These are phyloP conservation scores for Noctua janthe DNA, from an alignment of 2,888 invertebrate species.

Conservation along the genomic window DNA sequence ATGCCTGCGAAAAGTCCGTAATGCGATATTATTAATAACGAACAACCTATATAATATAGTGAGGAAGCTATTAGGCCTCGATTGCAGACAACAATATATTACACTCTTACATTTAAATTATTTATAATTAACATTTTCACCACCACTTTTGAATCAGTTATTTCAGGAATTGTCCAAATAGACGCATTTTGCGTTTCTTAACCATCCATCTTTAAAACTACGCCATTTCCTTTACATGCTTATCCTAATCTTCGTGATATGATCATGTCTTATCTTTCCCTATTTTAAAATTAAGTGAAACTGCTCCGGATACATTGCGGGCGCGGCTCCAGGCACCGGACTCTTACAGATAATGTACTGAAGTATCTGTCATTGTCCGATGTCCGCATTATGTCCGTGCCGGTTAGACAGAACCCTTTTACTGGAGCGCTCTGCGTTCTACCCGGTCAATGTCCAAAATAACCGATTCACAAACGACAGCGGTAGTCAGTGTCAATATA, in stretches of 20 bases:
- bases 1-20: conserved; percentile 34
- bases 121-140: conserved; percentile 63
- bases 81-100: conserved; percentile 78
- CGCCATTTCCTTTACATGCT: conserved; percentile 24
- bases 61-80: conserved; percentile 80
- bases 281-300: not conserved
- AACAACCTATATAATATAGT: conserved; percentile 72
- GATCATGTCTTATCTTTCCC: conserved; percentile 17
- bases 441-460: conserved; percentile 40
- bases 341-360: not conserved
- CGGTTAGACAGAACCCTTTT: not conserved
- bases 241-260: conserved; percentile 52
- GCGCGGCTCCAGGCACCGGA: not conserved
- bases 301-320: not conserved
- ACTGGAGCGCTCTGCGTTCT: conserved; percentile 24
- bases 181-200: conserved; percentile 6
- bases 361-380: not conserved
- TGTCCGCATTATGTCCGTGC: not conserved
- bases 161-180: conserved; percentile 33
- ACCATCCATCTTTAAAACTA: conserved; percentile 13
- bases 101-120: conserved; percentile 72
- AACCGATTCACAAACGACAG: conserved; percentile 50
- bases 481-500: conserved; percentile 53
- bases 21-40: conserved; percentile 58
- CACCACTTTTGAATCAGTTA: conserved; percentile 47